A percentile compares a stretch with the other conserved stretches of the same genome.
Conservation (phyloP, 2,888 invertebrate genomes). For the Microdon myrmicae region DNA sequence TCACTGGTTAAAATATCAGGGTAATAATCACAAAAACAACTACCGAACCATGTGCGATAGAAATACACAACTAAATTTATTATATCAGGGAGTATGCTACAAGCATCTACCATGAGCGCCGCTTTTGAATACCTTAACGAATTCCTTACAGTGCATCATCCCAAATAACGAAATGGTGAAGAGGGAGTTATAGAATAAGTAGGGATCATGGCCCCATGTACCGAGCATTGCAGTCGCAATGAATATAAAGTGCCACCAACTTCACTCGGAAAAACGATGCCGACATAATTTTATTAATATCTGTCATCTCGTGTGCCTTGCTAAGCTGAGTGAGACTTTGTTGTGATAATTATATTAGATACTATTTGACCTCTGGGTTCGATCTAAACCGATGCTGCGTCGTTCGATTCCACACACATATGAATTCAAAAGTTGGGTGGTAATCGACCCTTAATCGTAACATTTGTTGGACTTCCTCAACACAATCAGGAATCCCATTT, state of each 20-base stretch:
- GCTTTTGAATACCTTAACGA: conserved; percentile 64
- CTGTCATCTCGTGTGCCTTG: conserved; percentile 62
- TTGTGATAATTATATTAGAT: too few species aligned
- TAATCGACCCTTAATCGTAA: conserved; percentile 13
- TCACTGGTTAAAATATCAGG: too few species aligned
- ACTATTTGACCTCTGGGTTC: too few species aligned
- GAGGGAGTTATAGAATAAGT: conserved; percentile 65
- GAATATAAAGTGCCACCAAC: conserved; percentile 65
- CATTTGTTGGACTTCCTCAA: conserved; percentile 52
- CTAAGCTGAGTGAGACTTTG: conserved; percentile 1
- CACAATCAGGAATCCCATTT: too few species aligned
- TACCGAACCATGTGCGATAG: too few species aligned
- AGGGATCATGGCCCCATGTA: conserved; percentile 61
- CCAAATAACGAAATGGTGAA: conserved; percentile 65
- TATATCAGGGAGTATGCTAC: too few species aligned
- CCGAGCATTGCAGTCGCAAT: conserved; percentile 65
- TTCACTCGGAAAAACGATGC: conserved; percentile 65
- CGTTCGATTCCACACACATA: too few species aligned
- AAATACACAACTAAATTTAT: too few species aligned
- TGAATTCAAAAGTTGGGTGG: too few species aligned
- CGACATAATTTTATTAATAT: conserved; percentile 63
- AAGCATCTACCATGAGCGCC: too few species aligned
- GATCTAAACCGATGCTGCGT: too few species aligned
- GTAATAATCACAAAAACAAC: too few species aligned
- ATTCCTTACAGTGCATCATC: conserved; percentile 66